Base-by-base conservation (phyloP, 2,113 vertebrate species). In the Notarius lentiginosus region DNA sequence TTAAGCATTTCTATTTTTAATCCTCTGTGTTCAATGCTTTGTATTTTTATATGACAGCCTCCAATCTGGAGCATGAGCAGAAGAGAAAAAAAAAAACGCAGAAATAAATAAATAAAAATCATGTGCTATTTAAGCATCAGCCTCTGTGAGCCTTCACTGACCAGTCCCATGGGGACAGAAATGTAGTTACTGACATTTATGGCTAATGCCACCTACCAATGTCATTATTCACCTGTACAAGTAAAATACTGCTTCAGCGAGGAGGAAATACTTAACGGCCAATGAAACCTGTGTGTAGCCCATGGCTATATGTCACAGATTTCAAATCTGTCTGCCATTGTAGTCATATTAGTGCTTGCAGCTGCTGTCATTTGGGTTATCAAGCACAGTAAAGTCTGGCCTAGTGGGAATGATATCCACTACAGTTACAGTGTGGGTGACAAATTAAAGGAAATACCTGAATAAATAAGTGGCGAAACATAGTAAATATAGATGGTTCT, bases 151-250 rank as follows among this genome's bases (percentile, higher is more conserved):
- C 27, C 8, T 84, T 84, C 18, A 61, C 75, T 58, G 47, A 63
- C 58, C 41, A 85, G 47, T n/a, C 60, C 11, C 15, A 24, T 53
- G 56, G 60, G n/a, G 60, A 47, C 58, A 34, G 47, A 79, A 51
- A 79, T 85, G 73, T 53, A 66, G 84, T 55, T 79, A 56, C 75
- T 65, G 84, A 85, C 73, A 85, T 86, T 89, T 65, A 65, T 47
- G 72, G 70, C 47, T 79, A 87, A 89, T 89, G 60, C 76, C 82
- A 85, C 87, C 86, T 85, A 81, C 79, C 56, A 82, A 30, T 81
- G 68, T 80, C 77, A 88, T 86, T 88, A 86, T 88, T 87, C 61
- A 84, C 82, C 65, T 70, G 49, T 82, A 76, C 82, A 72, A 73
- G 83, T 85, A 61, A 89, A 56, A 80, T 63, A 80, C 75, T 60